Percentiles rank a stretch among this genome's conserved stretches.
Conservation (phyloP, 2,113 vertebrate species). For the Genyomyrus donnyi region DNA sequence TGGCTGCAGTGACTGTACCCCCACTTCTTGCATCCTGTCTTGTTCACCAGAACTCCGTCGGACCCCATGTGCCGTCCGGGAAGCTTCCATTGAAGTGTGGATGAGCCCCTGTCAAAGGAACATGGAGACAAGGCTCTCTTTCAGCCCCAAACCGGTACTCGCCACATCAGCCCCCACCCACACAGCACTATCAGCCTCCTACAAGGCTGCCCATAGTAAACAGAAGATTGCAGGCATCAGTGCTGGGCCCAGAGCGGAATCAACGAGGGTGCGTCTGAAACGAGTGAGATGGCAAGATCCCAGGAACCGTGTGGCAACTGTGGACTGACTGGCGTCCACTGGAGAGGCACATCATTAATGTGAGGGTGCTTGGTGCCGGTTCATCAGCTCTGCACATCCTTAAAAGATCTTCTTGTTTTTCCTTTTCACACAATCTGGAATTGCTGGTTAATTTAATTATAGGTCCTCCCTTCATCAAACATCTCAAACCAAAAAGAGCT, state of each 20-base stretch:
- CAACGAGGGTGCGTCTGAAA: background rate
- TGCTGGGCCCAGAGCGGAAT: background rate
- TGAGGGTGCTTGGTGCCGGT: background rate
- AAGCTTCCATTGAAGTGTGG: constrained; percentile 58
- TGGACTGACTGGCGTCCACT: background rate
- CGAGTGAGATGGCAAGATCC: background rate
- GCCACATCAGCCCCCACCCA: background rate
- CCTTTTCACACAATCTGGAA: background rate
- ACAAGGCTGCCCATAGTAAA: background rate
- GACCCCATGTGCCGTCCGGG: constrained; percentile 28
- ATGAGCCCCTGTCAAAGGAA: constrained; percentile 57
- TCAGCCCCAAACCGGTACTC: background rate
- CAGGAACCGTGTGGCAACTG: background rate
- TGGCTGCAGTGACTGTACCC: constrained; percentile 53
- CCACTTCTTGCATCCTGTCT: constrained; percentile 39
- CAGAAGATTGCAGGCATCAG: background rate
- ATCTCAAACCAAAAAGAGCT: background rate
- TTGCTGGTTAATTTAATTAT: background rate
- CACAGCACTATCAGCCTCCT: background rate
- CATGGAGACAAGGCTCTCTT: background rate
- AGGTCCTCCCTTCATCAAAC: background rate
- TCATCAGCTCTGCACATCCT: background rate
- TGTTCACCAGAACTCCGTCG: constrained; percentile 39
- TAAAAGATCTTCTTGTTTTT: background rate
- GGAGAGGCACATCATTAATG: background rate